Conservation (phyloP, 2,797 vertebrate genomes). For the Buceros bicornis region DNA sequence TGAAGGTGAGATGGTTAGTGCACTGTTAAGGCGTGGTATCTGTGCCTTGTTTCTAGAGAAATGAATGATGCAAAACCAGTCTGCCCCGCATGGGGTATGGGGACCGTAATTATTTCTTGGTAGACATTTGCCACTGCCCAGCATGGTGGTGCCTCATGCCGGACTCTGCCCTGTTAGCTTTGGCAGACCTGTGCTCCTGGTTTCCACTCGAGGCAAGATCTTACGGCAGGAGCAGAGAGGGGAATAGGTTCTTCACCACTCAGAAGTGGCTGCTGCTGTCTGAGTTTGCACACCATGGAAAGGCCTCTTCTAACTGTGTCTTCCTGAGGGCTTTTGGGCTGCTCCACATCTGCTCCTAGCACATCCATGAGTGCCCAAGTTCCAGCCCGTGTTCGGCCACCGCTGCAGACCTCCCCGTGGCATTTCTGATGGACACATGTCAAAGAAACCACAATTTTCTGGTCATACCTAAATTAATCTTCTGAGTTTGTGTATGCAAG, state of each 20-base stretch:
- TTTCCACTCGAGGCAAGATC: background rate
- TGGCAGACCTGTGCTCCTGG: rapidly evolving
- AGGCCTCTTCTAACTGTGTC: background rate
- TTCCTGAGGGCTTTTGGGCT: background rate
- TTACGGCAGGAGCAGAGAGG: background rate
- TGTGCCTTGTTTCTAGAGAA: background rate
- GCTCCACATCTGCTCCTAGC: rapidly evolving
- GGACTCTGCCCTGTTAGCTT: background rate
- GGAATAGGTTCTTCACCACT: background rate
- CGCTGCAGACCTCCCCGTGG: rapidly evolving
- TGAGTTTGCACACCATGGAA: background rate
- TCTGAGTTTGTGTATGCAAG: rapidly evolving
- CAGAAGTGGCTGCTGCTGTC: rapidly evolving
- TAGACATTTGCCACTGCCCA: background rate
- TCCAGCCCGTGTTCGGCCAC: background rate
- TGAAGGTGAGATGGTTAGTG: rapidly evolving
- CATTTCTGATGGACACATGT: rapidly evolving
- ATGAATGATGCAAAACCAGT: background rate
- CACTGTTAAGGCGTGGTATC: background rate
- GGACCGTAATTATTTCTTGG: background rate
- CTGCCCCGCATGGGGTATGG: background rate
- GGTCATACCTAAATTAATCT: background rate
- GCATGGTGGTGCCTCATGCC: rapidly evolving
- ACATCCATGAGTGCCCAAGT: background rate
- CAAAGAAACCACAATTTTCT: background rate